Conservation (phyloP, 2,888 invertebrate genomes). For the Aleiodes leptofemur region DNA sequence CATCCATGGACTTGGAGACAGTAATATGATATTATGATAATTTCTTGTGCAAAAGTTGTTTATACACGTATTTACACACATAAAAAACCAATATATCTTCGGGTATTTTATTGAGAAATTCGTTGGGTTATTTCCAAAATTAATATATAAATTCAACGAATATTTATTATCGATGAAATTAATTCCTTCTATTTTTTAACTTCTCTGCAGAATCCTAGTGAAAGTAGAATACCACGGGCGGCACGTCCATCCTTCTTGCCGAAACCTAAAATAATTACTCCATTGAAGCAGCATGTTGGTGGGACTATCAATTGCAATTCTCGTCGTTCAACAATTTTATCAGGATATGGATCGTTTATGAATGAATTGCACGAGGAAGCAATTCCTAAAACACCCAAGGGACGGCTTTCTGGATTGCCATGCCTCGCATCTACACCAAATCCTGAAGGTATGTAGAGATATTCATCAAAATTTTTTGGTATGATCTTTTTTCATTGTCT, state of each 20-base stretch:
- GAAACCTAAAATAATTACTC: slow-evolving; percentile 62
- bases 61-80: background rate
- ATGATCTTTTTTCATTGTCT: background rate
- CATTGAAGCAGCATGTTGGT: slow-evolving; percentile 53
- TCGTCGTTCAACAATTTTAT: slow-evolving; percentile 51
- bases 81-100: background rate
- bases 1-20: too few relatives aligned
- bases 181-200: background rate
- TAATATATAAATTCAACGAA: slow-evolving; percentile 10
- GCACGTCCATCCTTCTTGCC: slow-evolving; percentile 68
- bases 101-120: background rate
- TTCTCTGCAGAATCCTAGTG: slow-evolving; percentile 67
- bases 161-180: slow-evolving; percentile 10
- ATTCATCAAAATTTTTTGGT: background rate
- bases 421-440: slow-evolving; percentile 49
- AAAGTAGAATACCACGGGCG: slow-evolving; percentile 70
- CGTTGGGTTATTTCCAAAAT: background rate
- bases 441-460: slow-evolving; percentile 44
- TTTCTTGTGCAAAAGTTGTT: background rate
- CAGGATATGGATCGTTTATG: slow-evolving; percentile 48
- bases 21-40: too few relatives aligned
- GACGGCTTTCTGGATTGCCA: slow-evolving; percentile 37
- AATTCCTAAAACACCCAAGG: slow-evolving; percentile 45
- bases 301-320: slow-evolving; percentile 41
- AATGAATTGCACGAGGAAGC: slow-evolving; percentile 48